phyloP scores from a whole-genome alignment of 2,797 vertebrate genomes.

The Synanceia verrucosa region DNA sequence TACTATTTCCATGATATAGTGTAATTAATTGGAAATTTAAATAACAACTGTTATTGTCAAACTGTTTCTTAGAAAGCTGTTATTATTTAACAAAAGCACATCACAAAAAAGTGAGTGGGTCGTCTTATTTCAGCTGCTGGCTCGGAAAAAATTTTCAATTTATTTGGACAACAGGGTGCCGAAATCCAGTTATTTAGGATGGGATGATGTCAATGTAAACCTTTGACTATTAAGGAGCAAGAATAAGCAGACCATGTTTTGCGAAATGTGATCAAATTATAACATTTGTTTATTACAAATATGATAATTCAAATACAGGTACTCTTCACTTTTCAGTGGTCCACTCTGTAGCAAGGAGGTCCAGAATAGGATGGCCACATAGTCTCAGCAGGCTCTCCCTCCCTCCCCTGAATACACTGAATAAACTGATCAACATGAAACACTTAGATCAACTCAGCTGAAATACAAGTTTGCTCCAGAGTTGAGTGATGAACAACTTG shows the following conservation, averaged over 20 bases:
- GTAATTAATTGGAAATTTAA: constrained; percentile 17
- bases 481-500: no score
- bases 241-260: not conserved
- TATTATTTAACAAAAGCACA: not conserved
- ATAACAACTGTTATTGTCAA: not conserved
- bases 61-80: not conserved
- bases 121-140: no score
- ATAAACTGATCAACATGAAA: not conserved
- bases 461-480: no score
- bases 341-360: not conserved
- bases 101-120: no score
- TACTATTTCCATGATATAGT: not conserved
- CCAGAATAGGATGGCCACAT: not conserved
- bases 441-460: no score
- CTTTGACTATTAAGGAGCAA: not conserved
- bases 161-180: not conserved
- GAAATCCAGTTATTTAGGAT: not conserved
- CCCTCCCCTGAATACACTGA: not conserved
- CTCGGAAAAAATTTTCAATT: no score
- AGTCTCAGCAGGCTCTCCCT: not conserved
- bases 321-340: not conserved
- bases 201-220: not conserved
- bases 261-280: constrained; percentile 17
- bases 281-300: constrained; percentile 45
- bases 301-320: constrained; percentile 15